These are phyloP conservation scores for Hyaena hyaena DNA, from an alignment of 2,113 vertebrate genomes.

Conservation along the genomic window DNA sequence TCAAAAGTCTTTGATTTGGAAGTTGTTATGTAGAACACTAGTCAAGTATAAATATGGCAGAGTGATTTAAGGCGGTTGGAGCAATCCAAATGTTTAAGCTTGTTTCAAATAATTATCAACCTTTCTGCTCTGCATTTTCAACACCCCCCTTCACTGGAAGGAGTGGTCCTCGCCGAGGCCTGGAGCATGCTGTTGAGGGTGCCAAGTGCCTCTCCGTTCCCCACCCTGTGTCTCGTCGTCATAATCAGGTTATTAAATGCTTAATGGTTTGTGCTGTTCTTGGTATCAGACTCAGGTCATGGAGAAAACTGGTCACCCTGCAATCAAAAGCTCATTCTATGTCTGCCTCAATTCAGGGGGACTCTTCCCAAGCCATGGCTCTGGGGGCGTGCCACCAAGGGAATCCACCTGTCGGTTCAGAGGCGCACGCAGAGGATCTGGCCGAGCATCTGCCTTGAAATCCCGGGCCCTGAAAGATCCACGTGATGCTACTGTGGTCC, in stretches of 20 bases:
- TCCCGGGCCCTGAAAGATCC: not conserved
- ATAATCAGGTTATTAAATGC: slow-evolving; percentile 56
- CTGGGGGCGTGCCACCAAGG: not conserved
- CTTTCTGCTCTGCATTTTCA: slow-evolving; percentile 75
- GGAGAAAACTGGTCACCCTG: slow-evolving; percentile 42
- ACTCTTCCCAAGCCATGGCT: not conserved
- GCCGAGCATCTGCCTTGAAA: not conserved
- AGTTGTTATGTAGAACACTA: slow-evolving; percentile 74
- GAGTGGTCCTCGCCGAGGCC: slow-evolving; percentile 68
- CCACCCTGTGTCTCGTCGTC: slow-evolving; percentile 39
- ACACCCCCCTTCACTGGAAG: slow-evolving; percentile 71
- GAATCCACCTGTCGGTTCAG: not conserved
- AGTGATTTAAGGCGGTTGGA: slow-evolving; percentile 65
- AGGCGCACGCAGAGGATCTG: not conserved
- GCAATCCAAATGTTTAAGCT: slow-evolving; percentile 67
- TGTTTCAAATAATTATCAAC: slow-evolving; percentile 75
- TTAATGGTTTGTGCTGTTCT: slow-evolving; percentile 46
- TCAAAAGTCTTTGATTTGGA: slow-evolving; percentile 77
- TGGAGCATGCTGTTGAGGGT: slow-evolving; percentile 62
- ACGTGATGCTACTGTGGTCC: accelerated
- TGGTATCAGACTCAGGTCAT: not conserved
- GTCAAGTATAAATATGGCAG: slow-evolving; percentile 76
- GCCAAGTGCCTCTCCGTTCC: slow-evolving; percentile 66
- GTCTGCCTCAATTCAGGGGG: not conserved
- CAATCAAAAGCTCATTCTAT: not conserved